These are phyloP conservation scores for Phrynocephalus guinanensis DNA, from an alignment of 2,797 vertebrate species.

Conservation along the genomic window DNA sequence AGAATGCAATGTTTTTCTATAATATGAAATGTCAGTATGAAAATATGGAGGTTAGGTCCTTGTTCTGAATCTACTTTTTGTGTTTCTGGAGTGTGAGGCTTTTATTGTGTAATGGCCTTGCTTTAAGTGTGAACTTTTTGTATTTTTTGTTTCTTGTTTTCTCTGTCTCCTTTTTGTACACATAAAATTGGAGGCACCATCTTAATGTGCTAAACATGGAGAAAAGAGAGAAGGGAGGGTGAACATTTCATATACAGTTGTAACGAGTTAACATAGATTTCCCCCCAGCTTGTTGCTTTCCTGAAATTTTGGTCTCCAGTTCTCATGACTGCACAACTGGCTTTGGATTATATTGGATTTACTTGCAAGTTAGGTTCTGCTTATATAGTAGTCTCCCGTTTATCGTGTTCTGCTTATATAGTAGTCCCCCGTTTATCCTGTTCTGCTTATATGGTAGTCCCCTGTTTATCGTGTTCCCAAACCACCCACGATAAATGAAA, in stretches of 20 bases:
- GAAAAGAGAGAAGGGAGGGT: too few species aligned
- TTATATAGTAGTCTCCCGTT: too few species aligned
- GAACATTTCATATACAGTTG: background rate
- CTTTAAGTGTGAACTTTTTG: background rate
- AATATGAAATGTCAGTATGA: background rate
- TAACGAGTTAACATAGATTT: background rate
- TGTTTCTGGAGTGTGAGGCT: background rate
- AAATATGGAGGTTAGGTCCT: background rate
- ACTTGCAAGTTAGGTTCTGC: too few species aligned
- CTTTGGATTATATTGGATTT: background rate
- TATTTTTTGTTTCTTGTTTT: too few species aligned
- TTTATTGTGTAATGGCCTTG: background rate
- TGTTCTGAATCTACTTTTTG: accelerated
- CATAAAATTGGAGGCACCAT: background rate
- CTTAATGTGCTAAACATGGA: too few species aligned
- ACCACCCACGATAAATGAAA: too few species aligned
- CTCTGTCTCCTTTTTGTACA: background rate
- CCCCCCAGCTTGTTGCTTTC: background rate
- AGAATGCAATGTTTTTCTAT: background rate
- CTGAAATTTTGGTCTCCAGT: background rate
- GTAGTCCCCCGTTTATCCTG: too few species aligned
- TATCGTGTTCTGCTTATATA: too few species aligned
- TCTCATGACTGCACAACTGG: background rate
- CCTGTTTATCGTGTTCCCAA: too few species aligned
- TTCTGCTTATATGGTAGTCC: too few species aligned